A percentile compares a stretch with the other conserved stretches of the same genome.
These are phyloP conservation scores for Leptosomus discolor DNA, from an alignment of 2,113 vertebrate species.

Conservation along the genomic window DNA sequence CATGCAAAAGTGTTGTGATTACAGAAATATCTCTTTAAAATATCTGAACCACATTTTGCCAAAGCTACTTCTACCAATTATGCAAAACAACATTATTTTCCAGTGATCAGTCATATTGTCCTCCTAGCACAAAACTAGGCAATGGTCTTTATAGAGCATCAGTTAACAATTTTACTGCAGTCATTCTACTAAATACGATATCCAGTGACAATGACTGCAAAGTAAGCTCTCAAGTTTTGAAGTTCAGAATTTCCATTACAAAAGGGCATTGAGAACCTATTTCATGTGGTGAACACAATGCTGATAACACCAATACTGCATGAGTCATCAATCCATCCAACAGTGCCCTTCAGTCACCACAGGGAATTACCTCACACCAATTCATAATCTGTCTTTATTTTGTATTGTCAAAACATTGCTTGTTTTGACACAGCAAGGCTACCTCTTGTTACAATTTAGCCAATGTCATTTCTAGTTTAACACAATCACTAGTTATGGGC, in stretches of 20 bases:
- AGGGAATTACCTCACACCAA: not conserved
- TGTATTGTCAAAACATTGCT: not conserved
- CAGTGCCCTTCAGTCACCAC: not conserved
- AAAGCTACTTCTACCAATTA: not conserved
- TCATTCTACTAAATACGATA: not conserved
- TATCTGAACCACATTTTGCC: not conserved
- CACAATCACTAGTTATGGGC: not conserved
- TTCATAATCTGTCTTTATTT: not conserved
- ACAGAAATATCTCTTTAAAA: not conserved
- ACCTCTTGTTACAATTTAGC: not conserved
- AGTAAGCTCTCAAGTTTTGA: not conserved
- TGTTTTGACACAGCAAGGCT: not conserved
- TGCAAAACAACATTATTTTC: not conserved
- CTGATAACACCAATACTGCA: not conserved
- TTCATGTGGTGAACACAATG: not conserved
- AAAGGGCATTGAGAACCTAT: not conserved
- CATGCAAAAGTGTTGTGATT: not conserved
- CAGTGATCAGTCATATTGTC: not conserved
- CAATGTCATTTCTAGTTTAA: not conserved
- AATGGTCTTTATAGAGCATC: not conserved
- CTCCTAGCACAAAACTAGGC: not conserved
- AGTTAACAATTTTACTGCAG: not conserved
- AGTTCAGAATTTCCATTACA: not conserved
- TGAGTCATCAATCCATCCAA: not conserved
- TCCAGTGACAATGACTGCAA: not conserved